Percentiles rank a stretch among this genome's conserved stretches.
phyloP scores from a whole-genome alignment of 2,888 invertebrate species.

The Scaeva pyrastri region DNA sequence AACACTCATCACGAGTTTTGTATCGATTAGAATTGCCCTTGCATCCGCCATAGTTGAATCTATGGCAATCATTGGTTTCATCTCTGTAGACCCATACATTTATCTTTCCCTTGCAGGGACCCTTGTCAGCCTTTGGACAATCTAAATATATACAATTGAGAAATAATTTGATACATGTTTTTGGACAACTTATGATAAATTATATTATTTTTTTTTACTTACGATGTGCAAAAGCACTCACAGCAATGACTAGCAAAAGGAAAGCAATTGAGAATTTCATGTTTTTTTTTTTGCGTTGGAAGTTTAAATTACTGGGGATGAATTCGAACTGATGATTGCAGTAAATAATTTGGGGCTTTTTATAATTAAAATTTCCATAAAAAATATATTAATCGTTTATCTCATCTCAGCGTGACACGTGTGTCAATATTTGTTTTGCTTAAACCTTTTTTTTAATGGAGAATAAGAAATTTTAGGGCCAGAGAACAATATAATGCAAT shows the following conservation, averaged over 20 bases:
- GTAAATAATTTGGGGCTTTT: not conserved
- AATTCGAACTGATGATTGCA: not conserved
- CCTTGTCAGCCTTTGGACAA: conserved; percentile 7
- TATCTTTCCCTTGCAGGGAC: not conserved
- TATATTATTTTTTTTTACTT: not conserved
- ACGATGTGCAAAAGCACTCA: conserved; percentile 12
- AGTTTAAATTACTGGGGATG: not conserved
- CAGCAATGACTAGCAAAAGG: not conserved
- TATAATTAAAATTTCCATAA: not conserved
- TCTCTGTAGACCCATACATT: conserved; percentile 2
- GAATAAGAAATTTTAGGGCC: not conserved
- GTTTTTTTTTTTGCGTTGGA: not conserved
- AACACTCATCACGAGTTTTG: not conserved
- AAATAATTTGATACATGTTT: not conserved
- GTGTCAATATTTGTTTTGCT: not conserved
- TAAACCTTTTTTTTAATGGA: not conserved
- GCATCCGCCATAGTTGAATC: not conserved
- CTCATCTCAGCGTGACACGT: not conserved
- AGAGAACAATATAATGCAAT: not conserved
- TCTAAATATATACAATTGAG: not conserved
- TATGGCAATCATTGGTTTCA: conserved; percentile 16
- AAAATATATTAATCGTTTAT: too few species aligned
- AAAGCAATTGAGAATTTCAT: conserved; percentile 5
- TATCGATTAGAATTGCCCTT: not conserved
- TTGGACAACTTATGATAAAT: not conserved